Percentiles rank a stretch among this genome's conserved stretches.
phyloP scores from a whole-genome alignment of 2,888 invertebrate species.

The Orthosia gracilis region DNA sequence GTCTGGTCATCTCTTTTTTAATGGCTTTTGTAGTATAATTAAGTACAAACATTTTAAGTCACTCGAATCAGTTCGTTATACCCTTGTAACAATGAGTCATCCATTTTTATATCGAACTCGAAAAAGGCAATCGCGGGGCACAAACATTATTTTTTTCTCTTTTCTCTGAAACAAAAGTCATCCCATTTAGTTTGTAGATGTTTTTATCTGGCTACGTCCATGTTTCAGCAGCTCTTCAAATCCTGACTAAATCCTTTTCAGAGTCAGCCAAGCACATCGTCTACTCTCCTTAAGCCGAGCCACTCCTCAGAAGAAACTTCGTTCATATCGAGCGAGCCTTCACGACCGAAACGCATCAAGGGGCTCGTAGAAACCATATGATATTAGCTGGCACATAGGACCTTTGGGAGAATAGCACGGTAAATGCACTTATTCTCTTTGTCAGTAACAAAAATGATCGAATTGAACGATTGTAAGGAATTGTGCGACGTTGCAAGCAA shows the following conservation, averaged over 20 bases:
- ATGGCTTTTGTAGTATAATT: not conserved
- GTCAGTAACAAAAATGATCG: conserved; percentile 5
- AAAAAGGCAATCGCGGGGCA: not conserved
- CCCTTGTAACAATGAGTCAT: not conserved
- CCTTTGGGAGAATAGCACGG: conserved; percentile 29
- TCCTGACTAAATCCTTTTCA: conserved; percentile 57
- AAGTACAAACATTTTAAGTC: not conserved
- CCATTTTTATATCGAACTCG: not conserved
- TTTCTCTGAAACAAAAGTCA: not conserved
- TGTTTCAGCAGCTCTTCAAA: not conserved
- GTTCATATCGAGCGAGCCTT: conserved; percentile 92
- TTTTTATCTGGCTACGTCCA: conserved; percentile 30
- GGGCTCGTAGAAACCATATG: conserved; percentile 92
- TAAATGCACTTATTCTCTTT: conserved; percentile 29
- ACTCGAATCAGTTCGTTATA: not conserved
- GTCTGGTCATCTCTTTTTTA: not conserved
- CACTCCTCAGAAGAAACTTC: conserved; percentile 94
- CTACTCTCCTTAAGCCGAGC: conserved; percentile 72
- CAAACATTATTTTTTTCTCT: not conserved
- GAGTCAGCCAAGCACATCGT: conserved; percentile 80
- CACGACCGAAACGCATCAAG: conserved; percentile 88
- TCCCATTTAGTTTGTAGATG: not conserved
- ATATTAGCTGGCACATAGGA: conserved; percentile 78
- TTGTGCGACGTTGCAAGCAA: conserved; percentile 12
- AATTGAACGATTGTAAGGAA: not conserved